Evolutionary conservation across 2,113 vertebrate species (phyloP), one percentile per base, ranked within the genome.

Genomic region (Peromyscus californicus): DNA sequence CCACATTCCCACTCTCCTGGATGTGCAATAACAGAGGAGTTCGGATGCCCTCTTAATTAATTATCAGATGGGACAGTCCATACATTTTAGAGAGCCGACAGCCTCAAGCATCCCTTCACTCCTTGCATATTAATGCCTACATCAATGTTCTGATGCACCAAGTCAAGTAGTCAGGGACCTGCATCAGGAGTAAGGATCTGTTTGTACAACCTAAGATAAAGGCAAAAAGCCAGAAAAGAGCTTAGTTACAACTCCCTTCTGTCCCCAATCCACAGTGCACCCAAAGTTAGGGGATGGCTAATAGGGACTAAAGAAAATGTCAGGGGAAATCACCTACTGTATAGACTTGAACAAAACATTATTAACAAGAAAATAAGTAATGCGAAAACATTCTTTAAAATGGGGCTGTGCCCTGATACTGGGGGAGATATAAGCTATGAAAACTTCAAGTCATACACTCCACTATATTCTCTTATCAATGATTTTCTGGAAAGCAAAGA

Each of bases 381-480:
- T 82, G 74, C 1, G 70, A 96, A 42, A 92, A 96, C 72, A 85
- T 76, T 94, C 90, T 95, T 92, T 79, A 89, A 88, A 96, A 89
- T 39, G 65, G 78, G 83, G 86, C 79, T 97, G 89, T 87, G 89
- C 91, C 97, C 95, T 94, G 85, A 91, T 51, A 26, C 45, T 83
- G 85, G 45, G 54, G 67, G 86, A 29, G 59, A 67, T 74, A 63
- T 76, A 93, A 97, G 67, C 94, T 96, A 79, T 45, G 95, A 95
- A 95, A 97, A 93, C 93, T 97, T 98, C 97, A 98, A 98, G 97
- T 98, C 94, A 97, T 93, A 94, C n/a, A 93, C 82, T 94, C 83
- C 90, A 94, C 80, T 93, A 90, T 97, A 87, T 36, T 93, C 51
- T 95, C 87, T 94, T 95, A 93, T 78, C 89, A 90, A 93, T 97